Evolutionary conservation across 2,113 vertebrate genomes (phyloP), one percentile per base, ranked within the genome.

Genomic region (Bostrychus sinensis): DNA sequence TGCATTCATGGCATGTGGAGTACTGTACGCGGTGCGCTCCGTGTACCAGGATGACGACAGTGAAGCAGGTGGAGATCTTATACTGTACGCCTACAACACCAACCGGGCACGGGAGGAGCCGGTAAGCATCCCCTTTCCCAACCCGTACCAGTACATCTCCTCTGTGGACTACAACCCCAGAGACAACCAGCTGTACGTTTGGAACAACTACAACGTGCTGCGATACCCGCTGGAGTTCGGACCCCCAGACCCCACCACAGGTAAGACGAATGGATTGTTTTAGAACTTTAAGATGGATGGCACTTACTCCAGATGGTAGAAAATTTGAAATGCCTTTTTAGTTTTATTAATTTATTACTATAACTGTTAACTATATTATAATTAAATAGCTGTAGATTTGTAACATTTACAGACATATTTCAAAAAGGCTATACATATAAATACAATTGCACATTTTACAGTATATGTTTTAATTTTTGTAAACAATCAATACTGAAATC

Each of bases 1-100:
- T 1, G 96, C 96, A 74, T 98, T 98, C 92, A 98, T 98, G 96
- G 96, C 95, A 0, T 98, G 96, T 0, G 96, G 96, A 0, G 94
- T 96, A 26, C 94, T 98, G 1, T 98, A 98, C 8, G 96, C 96
- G 0, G 87, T 98, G 63, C 93, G 96, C 5, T 96, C 94, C 0
- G 95, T 96, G 0, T 98, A 98, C 56, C 94, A 94, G 82, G 96
- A 98, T 0, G 96, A 97, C 0, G 96, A 98, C 85, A 96, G 94
- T 0, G 95, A 96, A 81, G 94, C 94, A 0, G 94, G 92, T 0
- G 95, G 95, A 2, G 95, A 97, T 81, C 88, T 94, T 0, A 82
- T 98, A 20, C 92, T 95, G 9, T 98, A 97, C 1, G 94, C 95
- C 71, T 98, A 96, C 89, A 95, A 98, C 82, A 98, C 96, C 34